phyloP scores from a whole-genome alignment of 2,888 invertebrate genomes.

The Sminthurides aquaticus region DNA sequence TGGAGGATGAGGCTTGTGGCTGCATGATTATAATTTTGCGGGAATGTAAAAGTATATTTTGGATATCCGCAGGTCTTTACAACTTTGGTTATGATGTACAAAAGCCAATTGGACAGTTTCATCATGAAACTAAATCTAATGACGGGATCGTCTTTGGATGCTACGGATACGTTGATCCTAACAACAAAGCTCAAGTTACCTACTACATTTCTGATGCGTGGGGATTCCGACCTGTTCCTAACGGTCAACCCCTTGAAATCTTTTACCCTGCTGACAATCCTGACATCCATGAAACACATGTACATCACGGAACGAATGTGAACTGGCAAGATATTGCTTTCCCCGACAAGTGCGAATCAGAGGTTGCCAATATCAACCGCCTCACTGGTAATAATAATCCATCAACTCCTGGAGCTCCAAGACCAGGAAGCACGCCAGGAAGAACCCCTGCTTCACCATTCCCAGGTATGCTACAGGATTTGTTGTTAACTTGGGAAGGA shows the following conservation, averaged over 20 bases:
- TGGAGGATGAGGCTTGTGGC: not conserved
- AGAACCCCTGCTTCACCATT: conserved; percentile 3
- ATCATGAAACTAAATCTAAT: conserved; percentile 67
- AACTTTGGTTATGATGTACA: conserved; percentile 67
- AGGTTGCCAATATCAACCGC: not conserved
- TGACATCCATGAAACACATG: conserved; percentile 34
- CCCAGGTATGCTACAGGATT: too few relatives aligned
- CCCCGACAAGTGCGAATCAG: conserved; percentile 59
- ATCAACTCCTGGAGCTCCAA: not conserved
- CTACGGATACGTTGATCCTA: conserved; percentile 67
- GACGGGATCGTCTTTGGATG: conserved; percentile 73
- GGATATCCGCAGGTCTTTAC: conserved; percentile 55
- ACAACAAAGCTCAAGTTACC: conserved; percentile 59
- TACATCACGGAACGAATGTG: conserved; percentile 52
- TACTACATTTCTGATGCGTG: conserved; percentile 65
- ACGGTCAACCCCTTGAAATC: conserved; percentile 61
- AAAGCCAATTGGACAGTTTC: conserved; percentile 63
- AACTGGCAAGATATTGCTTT: conserved; percentile 64
- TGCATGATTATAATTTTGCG: too few relatives aligned
- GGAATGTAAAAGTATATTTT: not conserved
- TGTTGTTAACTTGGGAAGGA: too few relatives aligned
- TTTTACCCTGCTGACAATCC: conserved; percentile 50
- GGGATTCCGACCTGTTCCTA: conserved; percentile 66
- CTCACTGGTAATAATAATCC: not conserved
- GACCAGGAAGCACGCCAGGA: not conserved